These are phyloP conservation scores for Bradypus variegatus DNA, from an alignment of 2,797 vertebrate species.

Conservation along the genomic window DNA sequence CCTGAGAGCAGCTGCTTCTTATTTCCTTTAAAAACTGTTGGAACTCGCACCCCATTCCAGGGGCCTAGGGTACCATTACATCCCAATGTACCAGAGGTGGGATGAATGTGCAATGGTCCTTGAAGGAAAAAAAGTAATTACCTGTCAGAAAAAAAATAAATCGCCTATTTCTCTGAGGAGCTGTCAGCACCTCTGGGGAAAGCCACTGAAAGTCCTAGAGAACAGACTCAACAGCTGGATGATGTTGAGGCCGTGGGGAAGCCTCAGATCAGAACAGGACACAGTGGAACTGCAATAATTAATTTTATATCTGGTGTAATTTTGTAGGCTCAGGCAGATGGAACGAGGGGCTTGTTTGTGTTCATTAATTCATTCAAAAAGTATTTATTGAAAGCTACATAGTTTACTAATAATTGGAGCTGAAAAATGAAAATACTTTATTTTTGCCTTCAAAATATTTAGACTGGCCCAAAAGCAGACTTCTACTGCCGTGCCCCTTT, in stretches of 20 bases:
- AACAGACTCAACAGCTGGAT: fast-evolving
- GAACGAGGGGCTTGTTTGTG: not conserved
- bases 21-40: not conserved
- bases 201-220: not conserved
- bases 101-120: not conserved
- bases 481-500: fast-evolving
- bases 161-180: not conserved
- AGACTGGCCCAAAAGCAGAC: not conserved
- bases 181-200: not conserved
- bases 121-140: fast-evolving
- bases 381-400: not conserved
- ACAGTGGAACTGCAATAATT: not conserved
- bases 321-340: not conserved
- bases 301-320: not conserved
- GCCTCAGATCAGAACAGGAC: fast-evolving
- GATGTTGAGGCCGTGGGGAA: fast-evolving
- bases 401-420: not conserved
- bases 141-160: fast-evolving
- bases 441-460: not conserved
- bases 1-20: not conserved
- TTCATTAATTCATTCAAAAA: not conserved
- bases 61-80: not conserved
- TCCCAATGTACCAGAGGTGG: not conserved
- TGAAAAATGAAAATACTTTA: not conserved
- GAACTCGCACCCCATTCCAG: not conserved